Evolutionary conservation across 1,140 invertebrate genomes (phyloP).

Genomic region (Drosophila saltans): DNA sequence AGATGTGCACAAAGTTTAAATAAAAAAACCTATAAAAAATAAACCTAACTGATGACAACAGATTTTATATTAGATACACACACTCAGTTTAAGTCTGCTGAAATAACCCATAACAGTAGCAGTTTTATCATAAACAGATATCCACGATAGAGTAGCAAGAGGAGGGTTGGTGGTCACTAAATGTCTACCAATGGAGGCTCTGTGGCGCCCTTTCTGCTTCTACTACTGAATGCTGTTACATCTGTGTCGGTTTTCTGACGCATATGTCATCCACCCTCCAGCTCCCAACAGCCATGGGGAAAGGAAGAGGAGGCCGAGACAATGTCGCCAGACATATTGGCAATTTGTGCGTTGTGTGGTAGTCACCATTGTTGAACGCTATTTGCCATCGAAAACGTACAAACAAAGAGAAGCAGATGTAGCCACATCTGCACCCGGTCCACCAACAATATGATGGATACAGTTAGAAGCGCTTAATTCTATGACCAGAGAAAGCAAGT

Average conservation of each 20-base stretch:
- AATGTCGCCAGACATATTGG: conserved; percentile 62
- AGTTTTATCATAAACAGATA: conserved; percentile 38
- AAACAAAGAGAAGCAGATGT: conserved; percentile 1
- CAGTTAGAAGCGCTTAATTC: conserved; percentile 3
- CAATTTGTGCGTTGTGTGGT: conserved; percentile 45
- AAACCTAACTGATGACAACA: conserved; percentile 29
- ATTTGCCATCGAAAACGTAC: conserved; percentile 6
- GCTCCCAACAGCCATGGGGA: conserved; percentile 1
- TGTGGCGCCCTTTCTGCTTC: neutral
- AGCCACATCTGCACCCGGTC: neutral
- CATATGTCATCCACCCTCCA: conserved; percentile 49
- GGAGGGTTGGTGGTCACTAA: conserved; percentile 23
- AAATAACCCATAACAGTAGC: conserved; percentile 3
- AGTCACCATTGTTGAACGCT: neutral
- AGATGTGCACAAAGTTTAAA: conserved; percentile 34
- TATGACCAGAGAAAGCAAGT: conserved; percentile 9
- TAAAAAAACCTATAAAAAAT: conserved; percentile 34
- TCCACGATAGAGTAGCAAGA: conserved; percentile 10
- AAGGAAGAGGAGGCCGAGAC: conserved; percentile 24
- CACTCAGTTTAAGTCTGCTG: neutral
- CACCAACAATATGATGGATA: conserved; percentile 1
- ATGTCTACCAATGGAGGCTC: conserved; percentile 9
- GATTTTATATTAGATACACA: conserved; percentile 1
- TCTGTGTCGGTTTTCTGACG: conserved; percentile 7
- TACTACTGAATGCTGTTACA: neutral